These are phyloP conservation scores for Yponomeuta malinellus DNA, from an alignment of 2,888 invertebrate genomes.

Conservation along the genomic window DNA sequence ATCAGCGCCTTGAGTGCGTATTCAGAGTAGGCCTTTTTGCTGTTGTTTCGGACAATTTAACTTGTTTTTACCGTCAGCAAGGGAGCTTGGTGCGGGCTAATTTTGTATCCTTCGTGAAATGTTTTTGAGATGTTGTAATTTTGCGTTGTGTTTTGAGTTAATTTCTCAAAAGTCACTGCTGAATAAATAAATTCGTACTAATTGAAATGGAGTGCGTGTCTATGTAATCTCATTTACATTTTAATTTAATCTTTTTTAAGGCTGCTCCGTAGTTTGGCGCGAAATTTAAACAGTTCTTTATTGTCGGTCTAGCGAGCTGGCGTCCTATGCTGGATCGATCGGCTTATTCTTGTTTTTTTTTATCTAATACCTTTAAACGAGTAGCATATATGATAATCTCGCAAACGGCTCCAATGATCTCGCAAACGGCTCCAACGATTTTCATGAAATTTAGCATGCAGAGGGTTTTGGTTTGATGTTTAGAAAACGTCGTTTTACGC, in stretches of 20 bases:
- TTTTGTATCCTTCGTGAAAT: slow-evolving; percentile 7
- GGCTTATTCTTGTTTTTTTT: too few species aligned
- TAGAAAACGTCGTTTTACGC: too few species aligned
- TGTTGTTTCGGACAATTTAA: slow-evolving; percentile 7
- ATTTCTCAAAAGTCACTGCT: background rate
- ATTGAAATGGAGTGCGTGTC: background rate
- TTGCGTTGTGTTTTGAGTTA: background rate
- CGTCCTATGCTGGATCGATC: too few species aligned
- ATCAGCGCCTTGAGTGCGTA: background rate
- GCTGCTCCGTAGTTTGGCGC: background rate
- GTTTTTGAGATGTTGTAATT: background rate
- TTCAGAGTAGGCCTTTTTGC: background rate
- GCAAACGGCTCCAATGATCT: too few species aligned
- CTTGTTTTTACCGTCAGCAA: slow-evolving; percentile 4
- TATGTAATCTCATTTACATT: background rate
- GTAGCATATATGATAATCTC: too few species aligned
- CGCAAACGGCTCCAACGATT: too few species aligned
- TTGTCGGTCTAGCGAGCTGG: too few species aligned
- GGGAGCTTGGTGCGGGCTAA: background rate
- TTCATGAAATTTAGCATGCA: too few species aligned
- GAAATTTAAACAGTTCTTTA: too few species aligned
- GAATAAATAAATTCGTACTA: background rate
- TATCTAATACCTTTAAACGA: too few species aligned
- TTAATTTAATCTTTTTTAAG: background rate
- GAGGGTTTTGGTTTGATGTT: too few species aligned